Base-by-base conservation (phyloP, 2,113 vertebrate species). In the Agelaius tricolor region DNA sequence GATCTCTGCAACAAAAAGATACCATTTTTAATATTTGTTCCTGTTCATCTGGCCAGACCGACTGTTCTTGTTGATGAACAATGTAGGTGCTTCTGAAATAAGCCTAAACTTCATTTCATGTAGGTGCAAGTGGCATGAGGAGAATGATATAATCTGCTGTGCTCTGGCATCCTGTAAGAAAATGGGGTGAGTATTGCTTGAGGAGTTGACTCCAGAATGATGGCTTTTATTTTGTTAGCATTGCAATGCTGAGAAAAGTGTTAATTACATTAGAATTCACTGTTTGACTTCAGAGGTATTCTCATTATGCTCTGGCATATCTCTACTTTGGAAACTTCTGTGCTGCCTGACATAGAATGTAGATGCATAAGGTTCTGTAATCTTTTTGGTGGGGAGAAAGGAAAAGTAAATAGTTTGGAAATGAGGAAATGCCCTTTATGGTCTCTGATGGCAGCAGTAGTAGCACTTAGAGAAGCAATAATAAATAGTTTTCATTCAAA, bases 111-210 rank as follows among this genome's bases (percentile, higher is more conserved):
- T 82, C 30, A 18, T 83, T 92, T 46, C 33, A 4, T 14, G 31
- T 93, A 98, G 98, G 94, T 98, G 98, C 96, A 97, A 97, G 87
- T 98, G 98, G 98, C 98, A 98, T 63, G 98, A 98, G 82, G 98
- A 98, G 89, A 98, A 97, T 9, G 98, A 98, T 31, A 97, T 97
- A 27, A 63, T 97, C n/a, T 98, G 73, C 91, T 98, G 98, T 91
- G 98, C 98, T 46, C 90, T 98, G 80, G 98, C 98, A 47, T 98
- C 97, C 62, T 98, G 98, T 94, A 98, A 98, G 96, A 98, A 98
- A 90, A 94, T 96, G 2, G 94, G 97, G 98, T 98, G 91, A 98
- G 98, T 98, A 62, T 66, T 58, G 51, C 68, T 43, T 39, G 19
- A 51, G 78, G 41, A 43, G 23, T 37, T 84, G 14, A 11, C 43